Evolutionary conservation across 2,888 invertebrate genomes (phyloP), one percentile per base, ranked within the genome.

Genomic region (Lysandra bellargus): DNA sequence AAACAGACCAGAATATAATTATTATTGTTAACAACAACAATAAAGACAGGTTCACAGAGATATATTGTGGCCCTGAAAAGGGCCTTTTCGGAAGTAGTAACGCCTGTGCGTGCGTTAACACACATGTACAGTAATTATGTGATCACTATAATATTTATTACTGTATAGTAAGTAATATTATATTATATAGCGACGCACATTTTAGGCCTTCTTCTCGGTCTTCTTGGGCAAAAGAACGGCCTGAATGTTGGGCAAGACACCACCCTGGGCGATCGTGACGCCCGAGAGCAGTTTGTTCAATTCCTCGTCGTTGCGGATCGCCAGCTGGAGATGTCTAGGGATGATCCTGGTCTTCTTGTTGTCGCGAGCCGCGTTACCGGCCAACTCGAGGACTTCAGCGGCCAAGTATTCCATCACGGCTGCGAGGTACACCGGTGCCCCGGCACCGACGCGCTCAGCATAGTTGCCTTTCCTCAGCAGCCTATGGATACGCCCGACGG

Each of bases 301-400:
- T 87, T 97, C 97, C 85, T 97, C 97, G 88, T 97, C 97, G 87
- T 97, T 97, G 74, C 97, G 94, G 83, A 97, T 96, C 78, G 97
- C 97, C 84, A 97, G 86, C 87, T 97, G 97, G 17, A 97, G 91
- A 89, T 97, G 97, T 81, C 97, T 95, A 0, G 97, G 97, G 82
- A 97, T 97, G 86, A 97, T 97, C 87, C 96, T 93, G 12, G 96
- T 95, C 87, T 96, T 97, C 89, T 96, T 97, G 90, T 97, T 97
- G 87, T 96, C 96, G 79, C 95, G 90, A 1, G 96, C 96, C 33
- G 96, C 96, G 86, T 96, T 96, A 53, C 96, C 96, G 4, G 96
- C 96, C 90, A 96, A 93, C 85, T 96, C 96, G 80, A 96, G 85
- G 1, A 96, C 95, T 92, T 97, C 97, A 81, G 96, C 96, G 23